Evolutionary conservation across 1,140 invertebrate species (phyloP), one percentile per base, ranked within the genome.

Genomic region (Orchesella cincta): DNA sequence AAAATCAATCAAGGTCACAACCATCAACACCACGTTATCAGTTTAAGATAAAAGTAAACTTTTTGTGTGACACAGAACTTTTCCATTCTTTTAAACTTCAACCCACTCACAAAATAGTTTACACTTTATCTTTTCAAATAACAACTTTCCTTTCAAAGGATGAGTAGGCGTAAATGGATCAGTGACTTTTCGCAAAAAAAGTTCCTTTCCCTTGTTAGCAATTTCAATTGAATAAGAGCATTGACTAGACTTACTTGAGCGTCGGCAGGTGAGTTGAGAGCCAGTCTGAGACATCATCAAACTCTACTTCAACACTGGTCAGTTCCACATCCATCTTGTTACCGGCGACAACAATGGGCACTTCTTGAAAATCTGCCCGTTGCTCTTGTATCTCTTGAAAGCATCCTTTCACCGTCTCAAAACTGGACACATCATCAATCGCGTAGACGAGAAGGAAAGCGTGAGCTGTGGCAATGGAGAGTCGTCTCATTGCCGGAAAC

Each of bases 391-490:
- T 88, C 81, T 88, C 87, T 73, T 86, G 84, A 64, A 78, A 78
- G 46, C 77, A 78, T 20, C 36, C 62, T 35, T 78, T 78, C 16
- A 78, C 28, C 0, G 67, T 51, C 5, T 75, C 73, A 46, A 78
- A 78, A n/a, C 73, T 75, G 57, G 77, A 87, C 76, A 87, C 86
- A 62, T 91, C 91, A 26, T 93, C 93, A n/a, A 93, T 90, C 18
- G 93, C 91, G 84, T 96, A 97, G 14, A 96, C 94, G 23, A 97
- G 88, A 39, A 96, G 89, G 84, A 97, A 97, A 12, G 94, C 95
- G 85, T 94, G 92, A 3, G 94, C 94, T 1, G 93, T 95, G 0
- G 94, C 92, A 82, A 97, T 95, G 81, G 92, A 94, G 31, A 97
- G 87, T 67, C 93, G 87, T 78, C 91, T 86, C 93, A 95, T 95